A percentile compares a stretch with the other conserved stretches of the same genome.
phyloP scores from a whole-genome alignment of 2,888 invertebrate genomes.

The Chloroclystis v-ata region DNA sequence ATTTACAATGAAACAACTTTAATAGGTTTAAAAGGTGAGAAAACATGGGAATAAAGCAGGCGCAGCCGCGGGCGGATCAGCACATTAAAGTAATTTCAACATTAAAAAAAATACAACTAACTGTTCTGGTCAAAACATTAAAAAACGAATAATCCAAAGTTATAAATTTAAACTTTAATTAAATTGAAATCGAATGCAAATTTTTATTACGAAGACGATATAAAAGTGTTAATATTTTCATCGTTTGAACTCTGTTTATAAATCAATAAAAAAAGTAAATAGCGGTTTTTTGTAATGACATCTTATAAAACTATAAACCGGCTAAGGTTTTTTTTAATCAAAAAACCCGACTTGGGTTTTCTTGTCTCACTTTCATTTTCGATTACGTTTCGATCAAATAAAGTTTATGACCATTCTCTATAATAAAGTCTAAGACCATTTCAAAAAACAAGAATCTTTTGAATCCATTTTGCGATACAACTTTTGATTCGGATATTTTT shows the following conservation, averaged over 20 bases:
- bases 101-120: too few relatives aligned
- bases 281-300: slow-evolving; percentile 22
- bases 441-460: slow-evolving; percentile 26
- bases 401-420: slow-evolving; percentile 28
- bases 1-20: too few relatives aligned
- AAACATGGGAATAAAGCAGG: too few relatives aligned
- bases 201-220: not conserved
- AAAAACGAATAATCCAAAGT: not conserved
- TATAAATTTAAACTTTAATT: not conserved
- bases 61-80: too few relatives aligned
- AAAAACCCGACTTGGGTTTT: slow-evolving; percentile 23
- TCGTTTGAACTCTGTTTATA: slow-evolving; percentile 1
- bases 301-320: slow-evolving; percentile 18
- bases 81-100: too few relatives aligned
- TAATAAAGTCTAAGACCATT: slow-evolving; percentile 27
- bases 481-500: not conserved
- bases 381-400: slow-evolving; percentile 29
- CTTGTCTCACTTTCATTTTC: slow-evolving; percentile 30
- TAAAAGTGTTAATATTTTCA: not conserved
- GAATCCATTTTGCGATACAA: slow-evolving; percentile 13
- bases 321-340: slow-evolving; percentile 3
- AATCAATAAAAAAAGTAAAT: slow-evolving; percentile 4
- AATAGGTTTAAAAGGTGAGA: too few relatives aligned
- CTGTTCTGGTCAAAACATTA: too few relatives aligned
- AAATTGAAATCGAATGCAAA: not conserved